These are phyloP conservation scores for Vespertilio murinus DNA, from an alignment of 2,797 vertebrate genomes.

Conservation along the genomic window DNA sequence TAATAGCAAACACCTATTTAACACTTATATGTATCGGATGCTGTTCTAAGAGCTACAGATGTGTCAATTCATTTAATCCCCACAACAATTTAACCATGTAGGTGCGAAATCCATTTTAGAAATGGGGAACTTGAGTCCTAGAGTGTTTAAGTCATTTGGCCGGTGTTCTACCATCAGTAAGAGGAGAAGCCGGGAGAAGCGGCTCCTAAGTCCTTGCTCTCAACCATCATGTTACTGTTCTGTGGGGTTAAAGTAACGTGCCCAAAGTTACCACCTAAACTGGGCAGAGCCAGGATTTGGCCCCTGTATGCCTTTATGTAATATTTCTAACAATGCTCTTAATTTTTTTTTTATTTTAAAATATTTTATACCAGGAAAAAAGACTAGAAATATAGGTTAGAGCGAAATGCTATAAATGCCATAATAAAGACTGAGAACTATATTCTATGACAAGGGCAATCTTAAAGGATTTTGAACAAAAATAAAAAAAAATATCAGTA, in stretches of 20 bases:
- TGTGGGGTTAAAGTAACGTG: not conserved
- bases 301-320: not conserved
- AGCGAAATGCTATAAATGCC: not conserved
- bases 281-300: not conserved
- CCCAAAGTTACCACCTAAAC: not conserved
- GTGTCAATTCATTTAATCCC: not conserved
- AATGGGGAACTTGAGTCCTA: not conserved
- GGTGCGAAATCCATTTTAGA: not conserved
- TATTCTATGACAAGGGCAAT: not conserved
- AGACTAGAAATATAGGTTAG: not conserved
- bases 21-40: not conserved
- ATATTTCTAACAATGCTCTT: not conserved
- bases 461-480: not conserved
- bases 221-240: not conserved
- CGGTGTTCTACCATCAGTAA: not conserved
- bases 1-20: not conserved
- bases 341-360: not conserved
- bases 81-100: not conserved
- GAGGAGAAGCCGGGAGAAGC: not conserved
- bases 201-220: not conserved
- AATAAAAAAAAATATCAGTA: not conserved
- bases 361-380: slow-evolving; percentile 15
- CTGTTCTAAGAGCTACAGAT: not conserved
- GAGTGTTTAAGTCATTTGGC: not conserved
- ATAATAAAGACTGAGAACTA: not conserved